Evolutionary conservation across 2,797 vertebrate species (phyloP).

Genomic region (Loriculus beryllinus): DNA sequence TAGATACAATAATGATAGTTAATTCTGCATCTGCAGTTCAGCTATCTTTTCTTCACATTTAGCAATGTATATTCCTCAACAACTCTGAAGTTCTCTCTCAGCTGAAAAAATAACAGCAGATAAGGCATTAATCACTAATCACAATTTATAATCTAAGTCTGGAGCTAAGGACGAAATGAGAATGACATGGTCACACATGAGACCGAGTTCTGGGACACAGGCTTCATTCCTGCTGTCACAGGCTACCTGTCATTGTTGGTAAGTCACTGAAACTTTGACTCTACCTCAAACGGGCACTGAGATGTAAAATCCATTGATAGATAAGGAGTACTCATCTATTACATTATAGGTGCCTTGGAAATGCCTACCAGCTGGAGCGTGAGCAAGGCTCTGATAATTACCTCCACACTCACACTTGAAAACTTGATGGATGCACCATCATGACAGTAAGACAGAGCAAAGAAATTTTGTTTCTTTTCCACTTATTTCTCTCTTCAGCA

Average conservation of each 20-base stretch:
- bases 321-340: background rate
- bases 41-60: background rate
- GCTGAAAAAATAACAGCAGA: background rate
- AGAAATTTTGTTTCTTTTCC: no score
- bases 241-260: rapidly evolving
- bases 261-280: background rate
- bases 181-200: background rate
- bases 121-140: background rate
- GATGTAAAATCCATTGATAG: background rate
- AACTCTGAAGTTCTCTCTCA: background rate
- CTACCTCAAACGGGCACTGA: background rate
- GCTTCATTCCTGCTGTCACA: background rate
- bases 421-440: background rate
- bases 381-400: background rate
- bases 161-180: background rate
- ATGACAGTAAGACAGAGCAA: background rate
- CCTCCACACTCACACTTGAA: background rate
- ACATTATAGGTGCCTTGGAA: background rate
- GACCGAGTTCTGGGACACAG: background rate
- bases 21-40: background rate
- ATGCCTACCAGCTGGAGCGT: background rate
- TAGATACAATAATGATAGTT: background rate
- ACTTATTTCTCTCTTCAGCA: background rate
- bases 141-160: background rate
- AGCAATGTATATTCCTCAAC: background rate